Evolutionary conservation across 2,888 invertebrate species (phyloP).

Genomic region (Amphipyra berbera): DNA sequence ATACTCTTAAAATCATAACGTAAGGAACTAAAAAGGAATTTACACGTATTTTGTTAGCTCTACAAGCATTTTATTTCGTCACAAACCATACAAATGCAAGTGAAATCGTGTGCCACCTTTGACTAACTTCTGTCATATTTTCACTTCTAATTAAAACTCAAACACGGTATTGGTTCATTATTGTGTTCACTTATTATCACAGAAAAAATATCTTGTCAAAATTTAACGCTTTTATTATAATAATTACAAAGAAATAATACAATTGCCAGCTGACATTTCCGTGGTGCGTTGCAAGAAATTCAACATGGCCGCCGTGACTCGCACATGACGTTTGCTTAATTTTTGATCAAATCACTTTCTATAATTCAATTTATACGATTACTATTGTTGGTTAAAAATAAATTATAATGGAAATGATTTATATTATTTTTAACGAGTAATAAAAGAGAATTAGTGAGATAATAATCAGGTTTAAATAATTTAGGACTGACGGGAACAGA

Average conservation of each 20-base stretch:
- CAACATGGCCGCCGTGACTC: constrained; percentile 88
- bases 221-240: constrained; percentile 74
- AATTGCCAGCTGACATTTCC: constrained; percentile 90
- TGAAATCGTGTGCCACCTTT: constrained; percentile 87
- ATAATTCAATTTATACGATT: constrained; percentile 4
- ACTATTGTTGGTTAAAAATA: background rate
- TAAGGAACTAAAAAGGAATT: constrained; percentile 78
- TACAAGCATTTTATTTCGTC: constrained; percentile 84
- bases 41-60: constrained; percentile 73
- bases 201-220: constrained; percentile 67
- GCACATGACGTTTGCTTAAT: constrained; percentile 81
- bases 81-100: constrained; percentile 88
- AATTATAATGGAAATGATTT: background rate
- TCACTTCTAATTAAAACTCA: constrained; percentile 70
- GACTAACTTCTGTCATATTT: constrained; percentile 85
- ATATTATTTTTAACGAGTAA: constrained; percentile 3
- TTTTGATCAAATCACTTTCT: constrained; percentile 65
- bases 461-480: constrained; percentile 5
- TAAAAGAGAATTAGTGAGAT: constrained; percentile 20
- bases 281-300: constrained; percentile 88
- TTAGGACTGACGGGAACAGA: constrained; percentile 22
- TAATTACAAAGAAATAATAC: constrained; percentile 80
- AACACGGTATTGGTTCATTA: constrained; percentile 63
- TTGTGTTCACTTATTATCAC: constrained; percentile 68
- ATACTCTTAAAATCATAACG: constrained; percentile 79